Evolutionary conservation across 2,888 invertebrate genomes (phyloP).

Genomic region (Morpho helenor): DNA sequence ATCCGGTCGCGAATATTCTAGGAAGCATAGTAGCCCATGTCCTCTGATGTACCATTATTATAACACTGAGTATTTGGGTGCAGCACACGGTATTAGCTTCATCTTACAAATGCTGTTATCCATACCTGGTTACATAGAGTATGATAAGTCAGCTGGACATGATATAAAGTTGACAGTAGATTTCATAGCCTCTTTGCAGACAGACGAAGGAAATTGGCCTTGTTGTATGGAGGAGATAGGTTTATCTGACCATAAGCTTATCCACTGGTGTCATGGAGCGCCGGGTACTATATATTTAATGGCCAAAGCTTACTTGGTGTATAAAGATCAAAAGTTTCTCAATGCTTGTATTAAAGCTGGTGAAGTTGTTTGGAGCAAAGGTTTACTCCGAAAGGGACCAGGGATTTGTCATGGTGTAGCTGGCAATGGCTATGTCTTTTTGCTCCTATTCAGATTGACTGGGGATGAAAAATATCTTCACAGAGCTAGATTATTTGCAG

Average conservation of each 20-base stretch:
- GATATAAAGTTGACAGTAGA: slow-evolving; percentile 84
- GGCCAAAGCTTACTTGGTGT: slow-evolving; percentile 88
- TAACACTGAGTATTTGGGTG: slow-evolving; percentile 85
- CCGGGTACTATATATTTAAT: slow-evolving; percentile 89
- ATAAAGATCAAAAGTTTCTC: slow-evolving; percentile 86
- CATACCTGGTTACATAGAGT: slow-evolving; percentile 74
- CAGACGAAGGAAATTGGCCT: slow-evolving; percentile 86
- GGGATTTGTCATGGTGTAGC: slow-evolving; percentile 94
- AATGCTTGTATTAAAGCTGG: slow-evolving; percentile 83
- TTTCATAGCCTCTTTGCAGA: slow-evolving; percentile 83
- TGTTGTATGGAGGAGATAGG: slow-evolving; percentile 85
- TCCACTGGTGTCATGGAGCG: slow-evolving; percentile 96
- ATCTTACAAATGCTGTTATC: slow-evolving; percentile 78
- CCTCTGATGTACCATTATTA: slow-evolving; percentile 91
- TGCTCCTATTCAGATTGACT: slow-evolving; percentile 87
- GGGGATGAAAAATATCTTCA: slow-evolving; percentile 84
- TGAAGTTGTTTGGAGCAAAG: slow-evolving; percentile 90
- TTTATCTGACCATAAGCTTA: slow-evolving; percentile 81
- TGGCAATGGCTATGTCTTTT: slow-evolving; percentile 89
- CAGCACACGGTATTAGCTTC: slow-evolving; percentile 79
- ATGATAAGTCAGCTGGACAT: slow-evolving; percentile 69
- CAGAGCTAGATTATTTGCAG: slow-evolving; percentile 86
- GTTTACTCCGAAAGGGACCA: slow-evolving; percentile 91
- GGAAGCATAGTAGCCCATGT: slow-evolving; percentile 73
- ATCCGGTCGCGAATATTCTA: slow-evolving; percentile 85